Percentiles rank a stretch among this genome's conserved stretches.
Evolutionary conservation across 2,797 vertebrate genomes (phyloP).

Genomic region (Lepilemur ruficaudatus): DNA sequence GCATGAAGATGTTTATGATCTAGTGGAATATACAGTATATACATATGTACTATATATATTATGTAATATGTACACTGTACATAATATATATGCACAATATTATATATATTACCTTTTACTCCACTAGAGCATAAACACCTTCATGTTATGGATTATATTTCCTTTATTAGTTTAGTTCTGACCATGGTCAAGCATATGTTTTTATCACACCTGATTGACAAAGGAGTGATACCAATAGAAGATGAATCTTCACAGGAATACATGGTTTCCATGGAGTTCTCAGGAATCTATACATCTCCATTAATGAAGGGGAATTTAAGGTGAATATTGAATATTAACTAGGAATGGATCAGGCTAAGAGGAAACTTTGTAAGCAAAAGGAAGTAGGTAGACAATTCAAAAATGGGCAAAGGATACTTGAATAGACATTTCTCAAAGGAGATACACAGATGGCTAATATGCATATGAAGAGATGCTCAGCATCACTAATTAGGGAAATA

Average conservation of each 20-base stretch:
- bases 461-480: not conserved
- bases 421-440: not conserved
- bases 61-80: not conserved
- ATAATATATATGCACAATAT: not conserved
- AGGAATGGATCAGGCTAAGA: not conserved
- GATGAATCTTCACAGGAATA: not conserved
- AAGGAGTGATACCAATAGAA: not conserved
- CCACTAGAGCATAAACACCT: not conserved
- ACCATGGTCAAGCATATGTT: not conserved
- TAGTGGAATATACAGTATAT: not conserved
- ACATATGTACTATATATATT: not conserved
- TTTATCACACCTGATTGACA: not conserved
- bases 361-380: not conserved
- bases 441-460: not conserved
- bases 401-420: not conserved
- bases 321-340: conserved; percentile 7
- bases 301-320: not conserved
- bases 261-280: not conserved
- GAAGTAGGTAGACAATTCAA: not conserved
- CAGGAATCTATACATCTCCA: not conserved
- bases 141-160: conserved; percentile 1
- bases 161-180: not conserved
- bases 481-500: conserved; percentile 3
- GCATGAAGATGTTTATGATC: conserved; percentile 15
- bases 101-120: not conserved